Evolutionary conservation across 2,113 vertebrate species (phyloP).

Genomic region (Sinocyclocheilus anophthalmus): DNA sequence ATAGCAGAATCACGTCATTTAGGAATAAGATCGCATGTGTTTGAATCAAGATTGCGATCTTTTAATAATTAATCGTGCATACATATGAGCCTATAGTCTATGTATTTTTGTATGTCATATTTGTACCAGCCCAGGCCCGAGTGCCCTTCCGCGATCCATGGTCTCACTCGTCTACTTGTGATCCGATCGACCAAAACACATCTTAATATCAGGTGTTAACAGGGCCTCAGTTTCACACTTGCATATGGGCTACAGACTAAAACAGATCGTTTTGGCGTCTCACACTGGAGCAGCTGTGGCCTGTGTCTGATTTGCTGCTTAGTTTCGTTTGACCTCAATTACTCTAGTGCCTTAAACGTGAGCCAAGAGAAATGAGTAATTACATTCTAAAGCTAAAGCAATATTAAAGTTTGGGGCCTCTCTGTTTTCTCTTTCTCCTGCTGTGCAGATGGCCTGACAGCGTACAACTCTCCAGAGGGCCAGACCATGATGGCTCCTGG

Average conservation of each 20-base stretch:
- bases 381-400: conserved; percentile 16
- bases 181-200: too few species aligned
- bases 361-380: conserved; percentile 21
- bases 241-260: not conserved
- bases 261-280: not conserved
- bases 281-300: not conserved
- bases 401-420: not conserved
- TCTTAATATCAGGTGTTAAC: not conserved
- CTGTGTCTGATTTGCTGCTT: conserved; percentile 8
- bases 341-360: not conserved
- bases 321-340: conserved; percentile 18
- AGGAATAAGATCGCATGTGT: too few species aligned
- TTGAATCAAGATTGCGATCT: too few species aligned
- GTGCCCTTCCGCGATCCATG: too few species aligned
- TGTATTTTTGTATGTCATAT: too few species aligned
- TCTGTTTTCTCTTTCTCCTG: not conserved
- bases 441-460: conserved; percentile 83
- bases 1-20: too few species aligned
- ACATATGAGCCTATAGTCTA: too few species aligned
- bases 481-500: conserved; percentile 82
- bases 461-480: conserved; percentile 87
- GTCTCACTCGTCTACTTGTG: too few species aligned
- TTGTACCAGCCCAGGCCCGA: too few species aligned
- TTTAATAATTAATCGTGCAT: too few species aligned
- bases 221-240: not conserved